A percentile compares a stretch with the other conserved stretches of the same genome.
Evolutionary conservation across 2,888 invertebrate genomes (phyloP).

Genomic region (Gnatocerus cornutus): DNA sequence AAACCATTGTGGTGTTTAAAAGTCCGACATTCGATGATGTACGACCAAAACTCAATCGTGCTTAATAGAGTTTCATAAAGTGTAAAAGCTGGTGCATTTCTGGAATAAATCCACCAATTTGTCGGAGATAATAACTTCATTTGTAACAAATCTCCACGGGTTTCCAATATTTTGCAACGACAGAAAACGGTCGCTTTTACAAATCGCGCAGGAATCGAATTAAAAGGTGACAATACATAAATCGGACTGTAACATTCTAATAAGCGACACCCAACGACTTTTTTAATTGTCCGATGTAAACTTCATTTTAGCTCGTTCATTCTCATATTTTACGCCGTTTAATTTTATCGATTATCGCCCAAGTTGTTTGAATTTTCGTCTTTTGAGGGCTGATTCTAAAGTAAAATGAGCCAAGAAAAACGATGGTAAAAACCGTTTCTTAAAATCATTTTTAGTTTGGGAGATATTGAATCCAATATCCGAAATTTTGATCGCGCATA

Average conservation of each 20-base stretch:
- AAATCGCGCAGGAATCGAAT: too few species aligned
- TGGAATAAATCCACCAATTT: conserved; percentile 3
- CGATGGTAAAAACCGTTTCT: too few species aligned
- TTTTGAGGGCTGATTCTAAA: too few species aligned
- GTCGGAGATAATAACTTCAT: conserved; percentile 24
- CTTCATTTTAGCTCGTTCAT: background rate
- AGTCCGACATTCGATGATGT: conserved; percentile 8
- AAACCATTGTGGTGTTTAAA: too few species aligned
- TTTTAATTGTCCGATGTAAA: background rate
- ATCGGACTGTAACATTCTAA: too few species aligned
- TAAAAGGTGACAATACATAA: too few species aligned
- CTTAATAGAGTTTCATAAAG: conserved; percentile 25
- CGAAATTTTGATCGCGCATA: too few species aligned
- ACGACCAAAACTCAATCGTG: conserved; percentile 22
- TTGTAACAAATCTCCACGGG: conserved; percentile 13
- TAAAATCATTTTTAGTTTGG: too few species aligned
- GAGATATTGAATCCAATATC: too few species aligned
- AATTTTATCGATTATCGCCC: conserved; percentile 2
- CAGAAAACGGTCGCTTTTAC: too few species aligned
- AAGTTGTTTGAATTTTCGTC: conserved; percentile 16
- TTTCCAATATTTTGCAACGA: background rate
- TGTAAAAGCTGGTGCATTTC: conserved; percentile 15
- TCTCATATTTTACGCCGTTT: conserved; percentile 16
- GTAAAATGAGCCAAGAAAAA: too few species aligned
- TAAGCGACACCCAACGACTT: too few species aligned